Evolutionary conservation across 2,797 vertebrate genomes (phyloP).

Genomic region (Geotrypetes seraphini): DNA sequence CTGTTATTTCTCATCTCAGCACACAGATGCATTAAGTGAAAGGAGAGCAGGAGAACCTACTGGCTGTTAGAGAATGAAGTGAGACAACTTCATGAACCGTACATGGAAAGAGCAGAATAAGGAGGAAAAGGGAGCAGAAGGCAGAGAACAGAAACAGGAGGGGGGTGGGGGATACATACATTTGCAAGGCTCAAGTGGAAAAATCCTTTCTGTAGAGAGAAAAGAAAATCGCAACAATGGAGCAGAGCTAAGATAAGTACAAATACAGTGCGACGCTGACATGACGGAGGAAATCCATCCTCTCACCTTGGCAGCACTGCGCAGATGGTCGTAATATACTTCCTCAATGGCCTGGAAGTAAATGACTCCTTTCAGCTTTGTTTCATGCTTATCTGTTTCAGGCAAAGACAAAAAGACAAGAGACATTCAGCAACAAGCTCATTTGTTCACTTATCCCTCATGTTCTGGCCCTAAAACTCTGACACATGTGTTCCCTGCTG

Average conservation of each 20-base stretch:
- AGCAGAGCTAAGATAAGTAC: not conserved
- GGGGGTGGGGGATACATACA: constrained; percentile 29
- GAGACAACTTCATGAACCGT: too few relatives aligned
- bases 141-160: constrained; percentile 24
- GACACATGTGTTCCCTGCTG: too few relatives aligned
- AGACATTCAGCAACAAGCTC: too few relatives aligned
- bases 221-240: not conserved
- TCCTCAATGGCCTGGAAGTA: constrained; percentile 97
- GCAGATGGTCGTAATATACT: constrained; percentile 92
- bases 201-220: constrained; percentile 28
- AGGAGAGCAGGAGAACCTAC: too few relatives aligned
- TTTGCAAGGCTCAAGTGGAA: constrained; percentile 36
- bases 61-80: too few relatives aligned
- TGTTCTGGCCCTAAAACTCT: too few relatives aligned
- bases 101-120: too few relatives aligned
- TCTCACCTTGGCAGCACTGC: constrained; percentile 88
- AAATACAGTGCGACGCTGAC: not conserved
- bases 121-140: too few relatives aligned
- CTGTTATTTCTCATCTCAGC: too few relatives aligned
- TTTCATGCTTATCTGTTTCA: constrained; percentile 79
- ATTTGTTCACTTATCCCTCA: too few relatives aligned
- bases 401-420: not conserved
- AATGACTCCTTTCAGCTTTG: constrained; percentile 91
- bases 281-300: fast-evolving
- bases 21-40: too few relatives aligned